A percentile compares a stretch with the other conserved stretches of the same genome.
These are phyloP conservation scores for Ladona fulva DNA, from an alignment of 1,140 invertebrate species.

Conservation along the genomic window DNA sequence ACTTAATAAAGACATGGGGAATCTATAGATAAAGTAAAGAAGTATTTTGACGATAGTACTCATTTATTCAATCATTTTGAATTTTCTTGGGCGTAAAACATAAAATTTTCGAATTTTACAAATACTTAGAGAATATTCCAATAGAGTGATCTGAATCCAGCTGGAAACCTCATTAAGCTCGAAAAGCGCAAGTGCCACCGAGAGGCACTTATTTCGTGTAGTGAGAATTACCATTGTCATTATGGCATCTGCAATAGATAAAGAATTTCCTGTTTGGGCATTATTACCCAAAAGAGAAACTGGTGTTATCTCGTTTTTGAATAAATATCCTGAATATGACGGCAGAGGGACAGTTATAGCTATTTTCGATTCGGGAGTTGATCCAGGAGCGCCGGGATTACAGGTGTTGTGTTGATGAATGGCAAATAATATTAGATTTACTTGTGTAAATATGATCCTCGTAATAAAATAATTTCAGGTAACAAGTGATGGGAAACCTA, in stretches of 20 bases:
- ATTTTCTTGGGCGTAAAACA: too few species aligned
- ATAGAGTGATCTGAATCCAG: background rate
- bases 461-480: slow-evolving; percentile 45
- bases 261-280: slow-evolving; percentile 70
- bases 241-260: slow-evolving; percentile 36
- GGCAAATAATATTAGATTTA: slow-evolving; percentile 7
- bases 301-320: slow-evolving; percentile 75
- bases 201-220: background rate
- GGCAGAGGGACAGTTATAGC: slow-evolving; percentile 86
- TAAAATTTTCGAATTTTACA: background rate
- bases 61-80: too few species aligned
- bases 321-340: slow-evolving; percentile 88
- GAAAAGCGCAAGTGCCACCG: background rate
- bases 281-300: slow-evolving; percentile 95
- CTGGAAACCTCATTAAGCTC: background rate
- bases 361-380: slow-evolving; percentile 95
- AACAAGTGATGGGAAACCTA: slow-evolving; percentile 78
- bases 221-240: background rate
- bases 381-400: slow-evolving; percentile 87
- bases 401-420: slow-evolving; percentile 55
- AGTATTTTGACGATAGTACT: too few species aligned
- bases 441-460: background rate
- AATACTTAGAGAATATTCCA: background rate
- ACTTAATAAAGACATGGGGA: too few species aligned
- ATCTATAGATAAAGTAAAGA: too few species aligned